Conservation (phyloP, 2,797 vertebrate genomes). For the Meda fulgida region DNA sequence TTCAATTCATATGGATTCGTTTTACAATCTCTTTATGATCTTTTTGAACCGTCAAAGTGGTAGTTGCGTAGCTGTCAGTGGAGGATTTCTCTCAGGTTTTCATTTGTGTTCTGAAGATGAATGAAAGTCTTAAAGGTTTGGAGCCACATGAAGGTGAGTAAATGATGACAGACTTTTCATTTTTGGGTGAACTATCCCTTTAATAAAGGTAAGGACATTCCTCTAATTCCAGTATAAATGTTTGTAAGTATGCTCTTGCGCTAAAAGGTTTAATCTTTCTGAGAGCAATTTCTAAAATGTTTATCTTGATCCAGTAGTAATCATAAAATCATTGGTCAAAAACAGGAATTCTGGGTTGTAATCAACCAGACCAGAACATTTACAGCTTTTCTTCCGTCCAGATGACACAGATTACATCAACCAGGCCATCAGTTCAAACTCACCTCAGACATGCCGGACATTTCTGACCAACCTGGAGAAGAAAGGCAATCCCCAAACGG, state of each 20-base stretch:
- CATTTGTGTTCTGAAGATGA: not conserved
- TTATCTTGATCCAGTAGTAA: not conserved
- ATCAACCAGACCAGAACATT: not conserved
- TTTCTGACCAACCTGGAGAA: constrained; percentile 88
- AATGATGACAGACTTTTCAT: not conserved
- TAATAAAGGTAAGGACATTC: not conserved
- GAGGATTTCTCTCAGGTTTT: not conserved
- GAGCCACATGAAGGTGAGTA: not conserved
- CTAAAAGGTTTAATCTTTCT: not conserved
- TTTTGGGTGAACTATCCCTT: too few species aligned
- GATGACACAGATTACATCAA: constrained; percentile 93
- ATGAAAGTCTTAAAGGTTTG: not conserved
- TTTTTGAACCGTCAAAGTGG: not conserved
- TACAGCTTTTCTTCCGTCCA: constrained; percentile 61
- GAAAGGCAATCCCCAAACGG: constrained; percentile 80
- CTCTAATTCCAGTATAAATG: too few species aligned
- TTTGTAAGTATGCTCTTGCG: not conserved
- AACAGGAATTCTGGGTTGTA: not conserved
- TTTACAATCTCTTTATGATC: too few species aligned
- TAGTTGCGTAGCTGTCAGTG: not conserved
- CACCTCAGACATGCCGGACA: constrained; percentile 85
- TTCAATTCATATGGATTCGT: too few species aligned
- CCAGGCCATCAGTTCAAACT: constrained; percentile 87
- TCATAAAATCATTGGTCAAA: not conserved
- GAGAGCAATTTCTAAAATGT: not conserved